Evolutionary conservation across 2,888 invertebrate genomes (phyloP), one percentile per base, ranked within the genome.

Genomic region (Colletes collaris): DNA sequence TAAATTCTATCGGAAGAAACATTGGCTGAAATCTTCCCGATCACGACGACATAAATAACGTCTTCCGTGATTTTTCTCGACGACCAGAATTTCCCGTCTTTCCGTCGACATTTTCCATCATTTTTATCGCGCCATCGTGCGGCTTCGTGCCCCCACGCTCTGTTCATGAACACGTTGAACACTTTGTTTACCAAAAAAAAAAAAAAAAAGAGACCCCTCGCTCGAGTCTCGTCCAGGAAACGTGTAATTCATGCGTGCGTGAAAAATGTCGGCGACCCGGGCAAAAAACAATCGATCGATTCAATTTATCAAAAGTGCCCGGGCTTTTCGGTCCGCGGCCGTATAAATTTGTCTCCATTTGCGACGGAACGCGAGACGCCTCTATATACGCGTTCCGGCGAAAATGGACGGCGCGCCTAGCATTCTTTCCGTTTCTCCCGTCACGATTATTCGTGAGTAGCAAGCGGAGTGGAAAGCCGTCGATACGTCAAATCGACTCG

Each of bases 401-500:
- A 50, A 64, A 83, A 81, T 79, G 71, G 56, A 69, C 66, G 72
- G 27, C 66, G 56, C 71, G 50, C 65, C 66, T 50, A 52, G 62
- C 76, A 79, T 83, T 82, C 69, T 68, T 83, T 63, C 56, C 79
- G 74, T 53, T 76, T 59, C 72, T 53, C 50, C 71, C 53, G 79
- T 83, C 81, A 73, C 68, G 80, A 80, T 85, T 83, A 86, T 82
- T 79, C 76, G 80, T 70, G 66, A 79, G 62, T 68, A 68, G 79
- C 71, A 71, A 84, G 72, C 73, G 68, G 10, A 78, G 76, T 63
- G 84, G 70, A 84, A 84, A 82, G 64, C 79, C 80, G 82, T 86
- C 86, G 86, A 86, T 86, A 86, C 76, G 86, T 86, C 86, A 84
- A 86, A 84, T 80, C 76, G 77, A 68, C 77, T 77, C 75, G 65